phyloP scores from a whole-genome alignment of 2,888 invertebrate genomes.

The Microchrysa polita region DNA sequence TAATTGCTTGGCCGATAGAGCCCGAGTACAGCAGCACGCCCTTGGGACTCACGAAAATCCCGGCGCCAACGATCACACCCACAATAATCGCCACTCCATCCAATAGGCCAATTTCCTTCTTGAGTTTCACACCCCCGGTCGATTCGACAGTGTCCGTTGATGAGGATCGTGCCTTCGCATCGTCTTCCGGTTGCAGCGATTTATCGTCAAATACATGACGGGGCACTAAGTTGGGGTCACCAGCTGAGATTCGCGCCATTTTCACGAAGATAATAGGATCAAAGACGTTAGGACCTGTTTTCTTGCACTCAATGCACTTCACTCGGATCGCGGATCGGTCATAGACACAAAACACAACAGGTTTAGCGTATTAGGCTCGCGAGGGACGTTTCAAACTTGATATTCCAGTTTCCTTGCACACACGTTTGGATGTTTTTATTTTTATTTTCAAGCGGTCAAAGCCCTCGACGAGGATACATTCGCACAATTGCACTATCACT shows the following conservation, averaged over 20 bases:
- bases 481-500: neutral
- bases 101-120: constrained; percentile 84
- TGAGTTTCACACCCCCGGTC: constrained; percentile 69
- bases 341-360: neutral
- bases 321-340: neutral
- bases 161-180: neutral
- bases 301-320: constrained; percentile 11
- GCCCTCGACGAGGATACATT: constrained; percentile 23
- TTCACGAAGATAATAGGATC: constrained; percentile 25
- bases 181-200: constrained; percentile 49
- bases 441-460: constrained; percentile 33
- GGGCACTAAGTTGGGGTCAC: constrained; percentile 59
- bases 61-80: constrained; percentile 92
- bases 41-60: constrained; percentile 94
- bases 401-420: neutral
- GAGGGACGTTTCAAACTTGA: neutral
- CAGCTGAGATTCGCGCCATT: constrained; percentile 63
- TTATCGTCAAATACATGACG: constrained; percentile 59
- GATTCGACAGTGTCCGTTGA: constrained; percentile 26
- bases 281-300: constrained; percentile 27
- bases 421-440: neutral
- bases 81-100: constrained; percentile 95
- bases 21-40: constrained; percentile 85
- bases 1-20: constrained; percentile 86
- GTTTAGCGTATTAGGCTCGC: neutral